These are phyloP conservation scores for Barypeithes pellucidus DNA, from an alignment of 2,888 invertebrate genomes.

Conservation along the genomic window DNA sequence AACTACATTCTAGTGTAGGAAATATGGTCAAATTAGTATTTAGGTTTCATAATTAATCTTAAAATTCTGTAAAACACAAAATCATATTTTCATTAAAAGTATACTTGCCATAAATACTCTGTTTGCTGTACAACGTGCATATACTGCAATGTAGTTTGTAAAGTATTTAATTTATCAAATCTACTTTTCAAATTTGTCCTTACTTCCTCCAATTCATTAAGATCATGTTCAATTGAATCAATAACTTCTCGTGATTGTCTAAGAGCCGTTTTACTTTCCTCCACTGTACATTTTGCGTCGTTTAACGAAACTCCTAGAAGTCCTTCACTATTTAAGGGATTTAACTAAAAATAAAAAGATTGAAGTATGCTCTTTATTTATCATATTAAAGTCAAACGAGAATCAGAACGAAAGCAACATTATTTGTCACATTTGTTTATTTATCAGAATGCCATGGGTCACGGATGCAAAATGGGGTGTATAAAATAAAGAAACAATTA, in stretches of 20 bases:
- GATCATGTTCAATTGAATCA: slow-evolving; percentile 70
- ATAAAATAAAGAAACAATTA: no score
- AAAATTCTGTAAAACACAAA: background rate
- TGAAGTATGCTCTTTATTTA: no score
- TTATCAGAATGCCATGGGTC: no score
- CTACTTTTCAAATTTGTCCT: slow-evolving; percentile 74
- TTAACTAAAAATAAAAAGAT: slow-evolving; percentile 66
- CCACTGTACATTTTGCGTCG: slow-evolving; percentile 72
- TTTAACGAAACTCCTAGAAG: slow-evolving; percentile 74
- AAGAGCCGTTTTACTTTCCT: slow-evolving; percentile 71
- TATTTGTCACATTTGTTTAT: no score
- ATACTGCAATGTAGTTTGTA: slow-evolving; percentile 78
- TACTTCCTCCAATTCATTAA: slow-evolving; percentile 71
- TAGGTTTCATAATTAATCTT: background rate
- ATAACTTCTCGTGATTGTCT: slow-evolving; percentile 70
- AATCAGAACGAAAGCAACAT: no score
- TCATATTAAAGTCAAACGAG: no score
- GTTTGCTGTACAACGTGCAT: slow-evolving; percentile 80
- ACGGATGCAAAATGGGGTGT: no score
- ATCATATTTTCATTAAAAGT: background rate
- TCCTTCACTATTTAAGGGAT: slow-evolving; percentile 75
- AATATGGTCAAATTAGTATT: no score
- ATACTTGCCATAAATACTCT: slow-evolving; percentile 79
- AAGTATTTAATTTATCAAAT: slow-evolving; percentile 73
- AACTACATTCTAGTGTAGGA: no score